Evolutionary conservation across 2,888 invertebrate genomes (phyloP), one percentile per base, ranked within the genome.

Genomic region (Leucoptera coffeella): DNA sequence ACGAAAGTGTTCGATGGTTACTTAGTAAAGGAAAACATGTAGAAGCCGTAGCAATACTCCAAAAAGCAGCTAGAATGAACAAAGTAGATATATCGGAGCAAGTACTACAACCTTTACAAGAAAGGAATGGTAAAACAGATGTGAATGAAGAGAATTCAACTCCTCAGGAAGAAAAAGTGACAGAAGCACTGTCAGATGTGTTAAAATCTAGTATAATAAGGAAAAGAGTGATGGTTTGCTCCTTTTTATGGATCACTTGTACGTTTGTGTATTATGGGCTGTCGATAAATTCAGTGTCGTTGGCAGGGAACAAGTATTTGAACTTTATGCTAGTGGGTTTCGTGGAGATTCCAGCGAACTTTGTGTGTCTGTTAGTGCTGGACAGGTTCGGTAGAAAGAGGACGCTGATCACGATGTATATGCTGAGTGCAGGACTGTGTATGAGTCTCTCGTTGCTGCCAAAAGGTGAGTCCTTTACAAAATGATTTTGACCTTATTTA

Each of bases 241-340:
- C 82, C 6, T 77, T 83, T 40, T 75, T 85, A 40, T 87, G 87
- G 87, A 78, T 85, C 5, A 81, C 85, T 1, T 85, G 83, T 45
- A 81, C 84, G 1, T 80, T 88, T 39, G 80, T 87, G 4, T 89
- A 85, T 45, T 88, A 86, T 38, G 89, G 89, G 0, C 51, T 89
- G 9, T 84, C 85, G 1, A 71, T 89, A 29, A 86, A 85, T 47
- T 80, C 88, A 0, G 85, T 85, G 2, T 74, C 80, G 0, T 52
- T 89, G 28, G 77, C 79, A 21, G 86, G 86, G 1, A 80, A 86
- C 47, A 81, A 80, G 41, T 87, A 87, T 45, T 45, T 82, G 7
- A 88, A 87, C 50, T 89, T 88, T 39, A 82, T 86, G 39, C 60
- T 45, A 51, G 75, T 51, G 44, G 77, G 45, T 39, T 77, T 54